Evolutionary conservation across 2,113 vertebrate species (phyloP), one percentile per base, ranked within the genome.

Genomic region (Kryptolebias marmoratus): DNA sequence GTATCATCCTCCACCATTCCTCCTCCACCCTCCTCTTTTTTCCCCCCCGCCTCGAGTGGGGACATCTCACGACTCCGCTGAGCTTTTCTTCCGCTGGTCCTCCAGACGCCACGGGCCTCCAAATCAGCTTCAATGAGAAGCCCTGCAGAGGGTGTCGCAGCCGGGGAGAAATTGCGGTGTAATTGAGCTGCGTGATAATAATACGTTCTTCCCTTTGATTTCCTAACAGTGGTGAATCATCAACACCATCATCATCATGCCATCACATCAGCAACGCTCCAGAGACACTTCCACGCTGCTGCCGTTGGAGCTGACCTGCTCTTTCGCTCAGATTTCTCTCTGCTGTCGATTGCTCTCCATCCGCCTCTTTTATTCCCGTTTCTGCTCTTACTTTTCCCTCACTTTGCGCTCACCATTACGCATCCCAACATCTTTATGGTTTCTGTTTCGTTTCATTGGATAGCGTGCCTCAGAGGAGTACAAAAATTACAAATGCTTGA

Each of bases 121-220:
- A 90, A 91, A 91, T 92, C 88, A 90, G 81, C 66, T 68, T 86
- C 68, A 84, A 87, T 18, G 77, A 89, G 88, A 83, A 82, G 84
- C 87, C 89, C 86, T 68, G 85, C 81, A 47, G 89, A 86, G 89
- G 73, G 73, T 75, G 71, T 54, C 80, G 72, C 83, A 74, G 84
- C 69, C 65, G 60, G 87, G 83, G 71, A 88, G 84, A 88, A 91
- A 89, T 89, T 87, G 84, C 75, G 67, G 77, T 80, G 82, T 90
- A 93, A 91, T 91, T 90, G 91, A 91, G 91, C 88, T 65, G 73
- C 73, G 52, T 81, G 80, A 90, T 90, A 89, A 91, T 93, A 85
- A 88, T 84, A 88, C 31, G 86, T 86, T 90, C 82, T 85, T 84
- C 87, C 71, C 75, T 83, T 80, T 87, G 88, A 87, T 90, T 90